Evolutionary conservation across 1,140 invertebrate species (phyloP), one percentile per base, ranked within the genome.

Genomic region (Panulirus ornatus): DNA sequence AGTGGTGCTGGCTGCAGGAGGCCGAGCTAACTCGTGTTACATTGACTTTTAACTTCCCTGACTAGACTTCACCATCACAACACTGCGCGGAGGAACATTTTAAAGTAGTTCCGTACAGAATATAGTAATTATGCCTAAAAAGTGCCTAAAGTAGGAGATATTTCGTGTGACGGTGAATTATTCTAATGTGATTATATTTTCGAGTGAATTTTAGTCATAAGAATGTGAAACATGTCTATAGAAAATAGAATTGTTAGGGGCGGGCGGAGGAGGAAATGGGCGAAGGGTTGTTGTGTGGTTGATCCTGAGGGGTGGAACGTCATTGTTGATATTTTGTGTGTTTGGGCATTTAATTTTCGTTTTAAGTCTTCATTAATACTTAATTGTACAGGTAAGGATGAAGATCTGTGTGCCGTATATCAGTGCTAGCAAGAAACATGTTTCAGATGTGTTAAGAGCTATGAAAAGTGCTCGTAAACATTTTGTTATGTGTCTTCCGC

Each of bases 301-400:
- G 66, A 51, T 73, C 66, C 71, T 85, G 70, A 75, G 84, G 84
- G 84, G 36, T 54, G 84, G 71, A 70, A 85, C 84, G 84, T 85
- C 84, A 85, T 75, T 85, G 79, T 42, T 73, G 84, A 85, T 75
- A 85, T 85, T 75, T 85, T 85, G 84, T 85, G 84, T 42, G 63
- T 84, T 70, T 73, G 38, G 22, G 22, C 63, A 44, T 73, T 85
- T 75, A 75, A 75, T 75, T 85, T 51, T 75, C 38, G 16, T 75
- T 85, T 71, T 73, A 71, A 75, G 84, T 27, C 84, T 73, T 36
- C 84, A 51, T 27, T 85, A 51, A 36, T 70, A n/a, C 40, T 85
- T 70, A 54, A 54, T 44, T 44, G 30, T 51, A 75, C 70, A 85
- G 84, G 84, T 85, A 85, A 85, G 84, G 30, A 22, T 11, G 27